Evolutionary conservation across 2,113 vertebrate species (phyloP).

Genomic region (Coracopsis vasa): DNA sequence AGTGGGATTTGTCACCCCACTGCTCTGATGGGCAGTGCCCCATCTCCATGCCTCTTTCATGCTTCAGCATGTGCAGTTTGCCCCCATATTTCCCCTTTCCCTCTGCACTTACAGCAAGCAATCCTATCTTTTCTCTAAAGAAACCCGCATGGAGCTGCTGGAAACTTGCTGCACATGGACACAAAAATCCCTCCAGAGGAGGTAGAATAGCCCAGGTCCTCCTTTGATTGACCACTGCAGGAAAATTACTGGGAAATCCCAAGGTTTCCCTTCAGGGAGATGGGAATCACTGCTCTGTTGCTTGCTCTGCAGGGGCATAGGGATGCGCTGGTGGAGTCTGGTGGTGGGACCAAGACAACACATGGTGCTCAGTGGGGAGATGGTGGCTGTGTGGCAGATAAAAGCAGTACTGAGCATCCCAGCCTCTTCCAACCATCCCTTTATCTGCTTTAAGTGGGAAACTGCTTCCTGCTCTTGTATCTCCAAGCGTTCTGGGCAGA

Average conservation of each 20-base stretch:
- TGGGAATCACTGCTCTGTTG: not conserved
- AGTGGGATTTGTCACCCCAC: not conserved
- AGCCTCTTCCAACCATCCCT: not conserved
- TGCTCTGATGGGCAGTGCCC: not conserved
- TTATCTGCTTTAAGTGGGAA: not conserved
- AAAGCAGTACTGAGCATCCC: not conserved
- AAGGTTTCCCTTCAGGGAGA: not conserved
- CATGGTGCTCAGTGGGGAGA: fast-evolving
- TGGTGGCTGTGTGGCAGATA: not conserved
- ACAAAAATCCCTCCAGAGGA: not conserved
- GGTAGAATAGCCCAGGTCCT: not conserved
- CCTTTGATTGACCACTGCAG: not conserved
- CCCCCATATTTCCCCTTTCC: not conserved
- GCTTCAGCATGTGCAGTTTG: not conserved
- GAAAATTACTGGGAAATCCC: not conserved
- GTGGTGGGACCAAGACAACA: not conserved
- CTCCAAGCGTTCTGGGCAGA: not conserved
- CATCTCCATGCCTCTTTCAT: not conserved
- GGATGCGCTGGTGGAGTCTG: fast-evolving
- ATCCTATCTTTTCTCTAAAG: not conserved
- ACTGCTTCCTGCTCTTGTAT: not conserved
- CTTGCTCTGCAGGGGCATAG: not conserved
- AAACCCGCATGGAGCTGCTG: not conserved
- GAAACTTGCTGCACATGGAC: not conserved
- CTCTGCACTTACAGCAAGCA: not conserved